Percentiles rank a stretch among this genome's conserved stretches.
These are phyloP conservation scores for Henricia sp. DNA, from an alignment of 53 echinoderm and acorn worm species.

Conservation along the genomic window DNA sequence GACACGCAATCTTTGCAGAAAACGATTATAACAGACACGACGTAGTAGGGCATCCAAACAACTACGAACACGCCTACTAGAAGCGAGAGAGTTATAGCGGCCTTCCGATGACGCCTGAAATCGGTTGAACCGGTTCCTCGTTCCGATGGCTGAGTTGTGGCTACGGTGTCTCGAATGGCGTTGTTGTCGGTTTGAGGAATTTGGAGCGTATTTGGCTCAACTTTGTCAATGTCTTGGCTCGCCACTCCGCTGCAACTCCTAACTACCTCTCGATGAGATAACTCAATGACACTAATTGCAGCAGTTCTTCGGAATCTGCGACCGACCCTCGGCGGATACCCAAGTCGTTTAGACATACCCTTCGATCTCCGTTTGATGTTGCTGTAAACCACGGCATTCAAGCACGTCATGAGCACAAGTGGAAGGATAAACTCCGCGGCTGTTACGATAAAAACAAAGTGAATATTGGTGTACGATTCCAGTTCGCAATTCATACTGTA, in stretches of 20 bases:
- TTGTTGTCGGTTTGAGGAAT: no score
- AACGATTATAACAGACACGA: slow-evolving; percentile 65
- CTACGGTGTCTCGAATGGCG: neutral
- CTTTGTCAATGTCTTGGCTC: no score
- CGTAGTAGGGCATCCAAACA: slow-evolving; percentile 82
- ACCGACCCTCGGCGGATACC: neutral
- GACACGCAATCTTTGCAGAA: slow-evolving; percentile 72
- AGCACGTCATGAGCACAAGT: slow-evolving; percentile 49
- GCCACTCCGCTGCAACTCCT: no score
- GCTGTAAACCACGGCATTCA: slow-evolving; percentile 74
- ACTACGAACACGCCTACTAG: slow-evolving; percentile 81
- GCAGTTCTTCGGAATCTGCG: neutral
- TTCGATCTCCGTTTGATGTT: slow-evolving; percentile 72
- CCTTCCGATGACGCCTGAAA: slow-evolving; percentile 74
- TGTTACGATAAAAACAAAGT: slow-evolving; percentile 60
- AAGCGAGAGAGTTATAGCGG: slow-evolving; percentile 73
- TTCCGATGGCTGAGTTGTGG: neutral
- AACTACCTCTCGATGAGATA: no score
- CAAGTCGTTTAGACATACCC: slow-evolving; percentile 49
- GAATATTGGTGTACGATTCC: slow-evolving; percentile 46
- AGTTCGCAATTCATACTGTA: slow-evolving; percentile 76
- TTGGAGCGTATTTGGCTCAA: no score
- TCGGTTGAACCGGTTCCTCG: neutral
- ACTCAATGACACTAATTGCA: neutral
- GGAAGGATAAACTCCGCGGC: slow-evolving; percentile 76